These are phyloP conservation scores for Cichlasoma orientale DNA, from an alignment of 2,797 vertebrate genomes.

Conservation along the genomic window DNA sequence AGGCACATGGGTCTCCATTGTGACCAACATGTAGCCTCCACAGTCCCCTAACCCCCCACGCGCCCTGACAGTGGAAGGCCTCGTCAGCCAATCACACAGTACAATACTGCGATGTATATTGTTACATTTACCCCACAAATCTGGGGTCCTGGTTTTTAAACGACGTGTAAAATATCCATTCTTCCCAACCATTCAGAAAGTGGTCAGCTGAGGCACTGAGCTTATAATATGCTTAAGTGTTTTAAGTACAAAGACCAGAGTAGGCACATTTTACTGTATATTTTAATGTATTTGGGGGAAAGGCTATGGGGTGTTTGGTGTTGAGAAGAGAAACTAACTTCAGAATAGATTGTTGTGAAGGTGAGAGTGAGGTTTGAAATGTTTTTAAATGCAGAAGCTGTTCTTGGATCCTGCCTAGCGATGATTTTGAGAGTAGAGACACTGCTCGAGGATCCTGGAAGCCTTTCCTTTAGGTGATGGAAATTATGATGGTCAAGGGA, in stretches of 20 bases:
- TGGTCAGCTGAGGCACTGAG: conserved; percentile 44
- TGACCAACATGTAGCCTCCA: conserved; percentile 69
- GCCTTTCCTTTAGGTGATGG: conserved; percentile 17
- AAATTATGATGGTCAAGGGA: conserved; percentile 1
- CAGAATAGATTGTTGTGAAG: conserved; percentile 28
- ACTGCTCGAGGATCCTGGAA: not conserved
- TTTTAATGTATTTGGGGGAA: conserved; percentile 68
- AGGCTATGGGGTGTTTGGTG: conserved; percentile 18
- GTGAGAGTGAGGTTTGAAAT: conserved; percentile 16
- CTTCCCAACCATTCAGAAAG: conserved; percentile 52
- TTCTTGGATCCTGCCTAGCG: conserved; percentile 8
- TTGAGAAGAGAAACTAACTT: conserved; percentile 28
- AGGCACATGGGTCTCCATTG: conserved; percentile 66
- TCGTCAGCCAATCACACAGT: conserved; percentile 50
- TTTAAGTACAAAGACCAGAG: conserved; percentile 51
- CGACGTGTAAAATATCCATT: conserved; percentile 53
- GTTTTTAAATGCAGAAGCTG: conserved; percentile 14
- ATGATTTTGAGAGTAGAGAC: conserved; percentile 9
- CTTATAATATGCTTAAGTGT: conserved; percentile 46
- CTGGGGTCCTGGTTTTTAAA: conserved; percentile 67
- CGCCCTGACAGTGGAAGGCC: conserved; percentile 66
- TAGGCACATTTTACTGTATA: conserved; percentile 71
- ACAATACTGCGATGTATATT: conserved; percentile 69
- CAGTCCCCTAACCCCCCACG: conserved; percentile 51
- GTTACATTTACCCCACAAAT: conserved; percentile 56